phyloP scores from a whole-genome alignment of 2,888 invertebrate genomes.

The Bibio marci region DNA sequence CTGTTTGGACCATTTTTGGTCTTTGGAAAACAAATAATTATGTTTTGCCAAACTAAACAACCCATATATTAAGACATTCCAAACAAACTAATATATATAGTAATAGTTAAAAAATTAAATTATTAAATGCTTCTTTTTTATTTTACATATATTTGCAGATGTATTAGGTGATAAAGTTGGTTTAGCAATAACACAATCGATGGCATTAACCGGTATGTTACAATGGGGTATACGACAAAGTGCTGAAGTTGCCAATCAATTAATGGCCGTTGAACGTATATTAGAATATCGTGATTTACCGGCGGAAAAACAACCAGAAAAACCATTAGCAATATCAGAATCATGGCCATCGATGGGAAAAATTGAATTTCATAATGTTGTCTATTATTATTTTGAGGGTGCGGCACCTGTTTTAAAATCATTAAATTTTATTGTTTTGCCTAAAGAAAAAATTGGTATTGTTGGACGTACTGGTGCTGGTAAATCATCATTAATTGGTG shows the following conservation, averaged over 20 bases:
- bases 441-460: slow-evolving; percentile 40
- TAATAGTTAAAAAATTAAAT: too few relatives aligned
- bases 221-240: slow-evolving; percentile 40
- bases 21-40: too few relatives aligned
- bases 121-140: too few relatives aligned
- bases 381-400: slow-evolving; percentile 57
- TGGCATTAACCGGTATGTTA: slow-evolving; percentile 36
- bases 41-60: too few relatives aligned
- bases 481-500: slow-evolving; percentile 52
- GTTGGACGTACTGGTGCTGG: slow-evolving; percentile 54
- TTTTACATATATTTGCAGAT: slow-evolving; percentile 3
- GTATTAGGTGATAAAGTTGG: slow-evolving; percentile 31
- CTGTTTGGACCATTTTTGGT: too few relatives aligned
- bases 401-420: slow-evolving; percentile 63
- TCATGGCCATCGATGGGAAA: slow-evolving; percentile 35
- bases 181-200: slow-evolving; percentile 34
- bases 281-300: slow-evolving; percentile 39
- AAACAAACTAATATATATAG: too few relatives aligned
- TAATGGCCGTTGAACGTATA: slow-evolving; percentile 54
- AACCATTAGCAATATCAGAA: slow-evolving; percentile 8
- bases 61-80: too few relatives aligned
- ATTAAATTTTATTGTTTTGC: slow-evolving; percentile 36
- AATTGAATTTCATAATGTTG: slow-evolving; percentile 32
- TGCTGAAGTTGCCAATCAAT: slow-evolving; percentile 46
- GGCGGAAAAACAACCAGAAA: slow-evolving; percentile 28